phyloP scores from a whole-genome alignment of 2,888 invertebrate species.

The Eudasyphora cyanicolor region DNA sequence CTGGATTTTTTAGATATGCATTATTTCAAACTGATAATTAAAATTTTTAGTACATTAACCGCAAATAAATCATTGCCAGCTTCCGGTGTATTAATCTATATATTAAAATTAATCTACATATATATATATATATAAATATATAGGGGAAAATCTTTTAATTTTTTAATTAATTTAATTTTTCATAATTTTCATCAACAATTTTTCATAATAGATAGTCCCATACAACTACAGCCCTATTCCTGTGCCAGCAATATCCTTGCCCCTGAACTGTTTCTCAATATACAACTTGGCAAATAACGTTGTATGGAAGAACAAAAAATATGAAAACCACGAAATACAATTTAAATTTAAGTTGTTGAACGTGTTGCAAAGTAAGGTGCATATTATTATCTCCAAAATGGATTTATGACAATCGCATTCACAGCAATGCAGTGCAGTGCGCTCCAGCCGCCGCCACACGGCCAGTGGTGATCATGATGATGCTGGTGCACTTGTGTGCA shows the following conservation, averaged over 20 bases:
- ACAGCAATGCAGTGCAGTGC: constrained; percentile 24
- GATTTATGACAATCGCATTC: constrained; percentile 76
- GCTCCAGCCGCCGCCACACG: constrained; percentile 9
- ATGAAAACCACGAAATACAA: constrained; percentile 64
- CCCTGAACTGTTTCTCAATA: background rate
- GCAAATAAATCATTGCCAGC: too few relatives aligned
- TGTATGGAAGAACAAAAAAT: constrained; percentile 19
- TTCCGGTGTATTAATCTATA: too few relatives aligned
- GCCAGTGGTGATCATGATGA: constrained; percentile 36
- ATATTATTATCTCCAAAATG: constrained; percentile 76
- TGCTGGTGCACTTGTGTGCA: constrained; percentile 17
- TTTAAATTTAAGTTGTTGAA: constrained; percentile 67
- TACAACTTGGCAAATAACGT: background rate
- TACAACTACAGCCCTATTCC: background rate
- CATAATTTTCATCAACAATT: background rate
- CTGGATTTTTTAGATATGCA: too few relatives aligned
- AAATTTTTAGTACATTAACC: too few relatives aligned
- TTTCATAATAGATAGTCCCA: background rate
- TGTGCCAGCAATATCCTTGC: background rate
- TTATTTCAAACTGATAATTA: too few relatives aligned
- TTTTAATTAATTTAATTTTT: background rate
- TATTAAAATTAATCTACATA: too few relatives aligned
- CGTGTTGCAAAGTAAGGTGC: constrained; percentile 73
- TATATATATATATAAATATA: too few relatives aligned
- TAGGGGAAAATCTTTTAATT: too few relatives aligned